phyloP scores from a whole-genome alignment of 92 coral and sea anemone genomes.

The Porites cylindrica region DNA sequence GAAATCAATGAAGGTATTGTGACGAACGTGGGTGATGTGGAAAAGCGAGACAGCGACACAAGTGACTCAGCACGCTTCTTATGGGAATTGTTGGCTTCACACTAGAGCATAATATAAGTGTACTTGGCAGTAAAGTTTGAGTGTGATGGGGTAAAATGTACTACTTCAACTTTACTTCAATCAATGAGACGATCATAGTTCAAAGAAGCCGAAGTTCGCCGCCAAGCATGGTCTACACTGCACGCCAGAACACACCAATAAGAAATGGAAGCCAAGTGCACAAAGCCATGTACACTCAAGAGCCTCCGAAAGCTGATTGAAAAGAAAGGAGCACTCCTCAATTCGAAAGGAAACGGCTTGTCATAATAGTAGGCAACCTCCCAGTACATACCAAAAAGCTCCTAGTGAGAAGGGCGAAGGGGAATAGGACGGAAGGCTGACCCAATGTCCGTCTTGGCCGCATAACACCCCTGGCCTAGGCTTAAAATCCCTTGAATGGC shows the following conservation, averaged over 20 bases:
- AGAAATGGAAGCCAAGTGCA: no score
- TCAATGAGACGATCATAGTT: no score
- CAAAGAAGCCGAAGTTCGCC: no score
- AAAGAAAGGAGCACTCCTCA: conserved; percentile 49
- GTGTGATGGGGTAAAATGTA: no score
- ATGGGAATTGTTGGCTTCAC: no score
- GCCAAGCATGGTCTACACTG: no score
- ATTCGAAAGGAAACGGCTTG: conserved; percentile 63
- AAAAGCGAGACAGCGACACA: no score
- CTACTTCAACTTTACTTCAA: no score
- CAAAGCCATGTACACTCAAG: conserved; percentile 40
- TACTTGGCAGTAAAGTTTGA: no score
- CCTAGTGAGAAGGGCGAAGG: conserved; percentile 44
- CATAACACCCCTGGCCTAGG: conserved; percentile 36
- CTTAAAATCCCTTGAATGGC: conserved; percentile 42
- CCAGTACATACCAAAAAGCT: conserved; percentile 65
- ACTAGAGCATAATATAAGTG: no score
- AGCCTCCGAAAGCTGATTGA: conserved; percentile 58
- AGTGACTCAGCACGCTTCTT: no score
- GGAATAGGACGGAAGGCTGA: conserved; percentile 56
- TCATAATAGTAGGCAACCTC: conserved; percentile 44
- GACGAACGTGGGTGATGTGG: neutral
- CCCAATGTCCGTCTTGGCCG: conserved; percentile 59
- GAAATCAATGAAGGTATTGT: conserved; percentile 25
- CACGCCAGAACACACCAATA: no score